These are phyloP conservation scores for Coptotermes formosanus DNA, from an alignment of 1,140 invertebrate genomes.

Conservation along the genomic window DNA sequence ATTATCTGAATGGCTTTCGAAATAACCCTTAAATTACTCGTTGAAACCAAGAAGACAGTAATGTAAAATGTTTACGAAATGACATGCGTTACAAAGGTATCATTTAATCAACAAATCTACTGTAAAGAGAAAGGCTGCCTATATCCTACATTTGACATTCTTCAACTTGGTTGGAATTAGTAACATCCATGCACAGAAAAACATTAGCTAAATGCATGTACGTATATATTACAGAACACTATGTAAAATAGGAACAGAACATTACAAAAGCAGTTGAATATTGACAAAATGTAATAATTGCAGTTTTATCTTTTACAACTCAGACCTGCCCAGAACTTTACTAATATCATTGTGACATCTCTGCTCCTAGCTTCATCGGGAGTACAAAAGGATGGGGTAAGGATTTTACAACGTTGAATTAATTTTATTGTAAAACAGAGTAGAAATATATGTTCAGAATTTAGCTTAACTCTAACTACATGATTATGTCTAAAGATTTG, in stretches of 20 bases:
- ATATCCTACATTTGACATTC: background rate
- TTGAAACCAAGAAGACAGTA: background rate
- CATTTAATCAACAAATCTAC: background rate
- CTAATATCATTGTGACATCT: background rate
- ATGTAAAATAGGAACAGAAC: background rate
- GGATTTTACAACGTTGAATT: background rate
- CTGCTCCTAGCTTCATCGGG: background rate
- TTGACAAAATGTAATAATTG: background rate
- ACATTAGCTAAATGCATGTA: background rate
- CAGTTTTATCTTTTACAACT: background rate
- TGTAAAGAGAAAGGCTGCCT: conserved; percentile 1
- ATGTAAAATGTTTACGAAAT: background rate
- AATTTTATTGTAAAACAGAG: background rate
- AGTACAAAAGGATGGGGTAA: background rate
- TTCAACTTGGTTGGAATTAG: background rate
- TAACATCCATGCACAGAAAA: background rate
- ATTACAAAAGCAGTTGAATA: background rate
- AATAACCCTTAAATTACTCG: background rate
- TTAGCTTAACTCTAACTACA: no score
- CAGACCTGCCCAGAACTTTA: conserved; percentile 12
- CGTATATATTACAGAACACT: conserved; percentile 12
- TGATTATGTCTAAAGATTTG: no score
- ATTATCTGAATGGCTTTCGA: no score
- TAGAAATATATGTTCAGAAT: background rate
- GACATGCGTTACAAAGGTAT: background rate